Evolutionary conservation across 2,797 vertebrate genomes (phyloP).

Genomic region (Pogonophryne albipinna): DNA sequence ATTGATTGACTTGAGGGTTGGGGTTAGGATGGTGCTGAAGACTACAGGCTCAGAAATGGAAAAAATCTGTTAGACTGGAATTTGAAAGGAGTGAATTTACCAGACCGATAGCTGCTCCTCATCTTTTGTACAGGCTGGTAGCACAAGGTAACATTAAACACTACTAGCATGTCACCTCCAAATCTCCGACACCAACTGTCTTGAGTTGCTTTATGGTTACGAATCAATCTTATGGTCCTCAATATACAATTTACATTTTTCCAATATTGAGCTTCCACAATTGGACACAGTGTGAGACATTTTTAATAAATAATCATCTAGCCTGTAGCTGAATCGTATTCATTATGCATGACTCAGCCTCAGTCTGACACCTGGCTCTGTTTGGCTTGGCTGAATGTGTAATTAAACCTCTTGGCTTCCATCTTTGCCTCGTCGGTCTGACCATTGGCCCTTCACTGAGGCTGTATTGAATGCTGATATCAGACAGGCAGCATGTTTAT

Average conservation of each 20-base stretch:
- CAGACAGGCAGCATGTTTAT: slow-evolving; percentile 22
- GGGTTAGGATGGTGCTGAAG: too few relatives aligned
- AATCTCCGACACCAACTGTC: neutral
- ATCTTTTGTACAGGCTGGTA: neutral
- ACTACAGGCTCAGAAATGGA: too few relatives aligned
- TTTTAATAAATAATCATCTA: slow-evolving; percentile 6
- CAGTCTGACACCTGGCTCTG: slow-evolving; percentile 48
- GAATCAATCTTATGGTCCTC: neutral
- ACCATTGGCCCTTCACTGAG: slow-evolving; percentile 33
- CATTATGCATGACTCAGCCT: slow-evolving; percentile 45
- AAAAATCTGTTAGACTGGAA: too few relatives aligned
- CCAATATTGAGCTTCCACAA: slow-evolving; percentile 9
- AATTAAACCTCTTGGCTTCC: slow-evolving; percentile 53
- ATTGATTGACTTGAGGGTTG: neutral
- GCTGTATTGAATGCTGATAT: slow-evolving; percentile 40
- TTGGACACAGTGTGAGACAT: neutral
- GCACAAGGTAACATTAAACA: neutral
- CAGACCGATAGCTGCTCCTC: too few relatives aligned
- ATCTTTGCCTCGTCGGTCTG: slow-evolving; percentile 35
- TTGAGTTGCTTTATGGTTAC: neutral
- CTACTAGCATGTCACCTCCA: neutral
- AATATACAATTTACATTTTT: neutral
- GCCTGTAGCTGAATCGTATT: slow-evolving; percentile 26
- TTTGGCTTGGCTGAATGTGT: slow-evolving; percentile 50
- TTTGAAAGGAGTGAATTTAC: too few relatives aligned